These are phyloP conservation scores for Rhamnusium bicolor DNA, from an alignment of 2,888 invertebrate species.

Conservation along the genomic window DNA sequence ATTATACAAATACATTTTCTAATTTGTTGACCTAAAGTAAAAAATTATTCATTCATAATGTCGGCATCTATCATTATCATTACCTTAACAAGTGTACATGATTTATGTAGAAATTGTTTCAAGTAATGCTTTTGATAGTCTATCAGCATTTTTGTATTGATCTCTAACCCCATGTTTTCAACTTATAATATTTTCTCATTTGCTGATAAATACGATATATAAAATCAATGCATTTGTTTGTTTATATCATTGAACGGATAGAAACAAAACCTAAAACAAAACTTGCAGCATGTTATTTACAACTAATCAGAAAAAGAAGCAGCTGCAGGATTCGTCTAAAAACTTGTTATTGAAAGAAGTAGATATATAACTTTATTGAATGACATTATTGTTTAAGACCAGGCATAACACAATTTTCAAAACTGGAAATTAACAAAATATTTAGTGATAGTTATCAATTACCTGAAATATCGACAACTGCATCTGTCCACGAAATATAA, in stretches of 20 bases:
- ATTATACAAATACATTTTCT: neutral
- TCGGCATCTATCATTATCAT: neutral
- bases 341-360: neutral
- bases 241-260: neutral
- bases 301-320: neutral
- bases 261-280: neutral
- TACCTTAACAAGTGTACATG: neutral
- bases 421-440: too few relatives aligned
- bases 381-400: too few relatives aligned
- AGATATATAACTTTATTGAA: neutral
- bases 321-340: neutral
- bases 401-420: too few relatives aligned
- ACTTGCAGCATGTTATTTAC: neutral
- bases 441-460: too few relatives aligned
- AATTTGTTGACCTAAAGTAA: neutral
- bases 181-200: neutral
- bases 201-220: neutral
- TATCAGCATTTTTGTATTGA: neutral
- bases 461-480: too few relatives aligned
- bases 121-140: neutral
- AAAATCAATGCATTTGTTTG: neutral
- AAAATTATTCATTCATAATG: neutral
- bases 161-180: neutral
- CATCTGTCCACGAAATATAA: too few relatives aligned
- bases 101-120: neutral